Base-by-base conservation (phyloP, 2,888 invertebrate genomes). In the Rhagophthalmus giganteus region DNA sequence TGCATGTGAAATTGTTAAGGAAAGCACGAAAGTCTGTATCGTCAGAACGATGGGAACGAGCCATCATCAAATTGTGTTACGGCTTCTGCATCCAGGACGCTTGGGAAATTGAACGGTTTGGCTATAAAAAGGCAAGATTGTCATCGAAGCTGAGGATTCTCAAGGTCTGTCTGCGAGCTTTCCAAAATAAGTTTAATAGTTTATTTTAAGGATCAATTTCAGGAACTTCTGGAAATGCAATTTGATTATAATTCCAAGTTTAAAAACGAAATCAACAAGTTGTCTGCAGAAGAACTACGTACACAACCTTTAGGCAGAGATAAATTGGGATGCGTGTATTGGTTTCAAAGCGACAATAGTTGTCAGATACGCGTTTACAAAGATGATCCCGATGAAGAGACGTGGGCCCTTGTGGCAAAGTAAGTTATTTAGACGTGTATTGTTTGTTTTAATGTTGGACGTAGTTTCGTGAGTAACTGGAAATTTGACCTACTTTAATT, bases 321-420 rank as follows among this genome's bases (percentile, higher is more conserved):
- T 77, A 87, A 88, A 57, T 81, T 86, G 67, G 98, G 99, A 1
- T 84, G 91, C 71, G 83, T 88, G 3, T 99, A 99, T 74, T 99
- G 98, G 96, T 85, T 88, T 65, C 92, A 96, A 66, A 82, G 89
- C 46, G 94, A 97, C 73, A 84, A 87, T 56, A 88, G 90, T 51
- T 88, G 91, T 64, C 94, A 94, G 74, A 79, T 98, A 55, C 82
- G 94, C 57, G 84, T 99, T 33, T 99, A 95, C 74, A 87, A 90
- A 68, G 98, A 98, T 75, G 95, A 98, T 70, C 84, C 90, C 59
- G 97, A 98, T 74, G 97, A 98, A 71, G 94, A 97, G 72, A 90
- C 90, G 8, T 96, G 95, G 95, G 86, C 89, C 69, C 81, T 95
- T 32, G 88, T 96, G 55, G 95, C 94, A 55, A 88, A 84, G 90